phyloP scores from a whole-genome alignment of 2,113 vertebrate genomes.

The Dasyornis broadbenti region DNA sequence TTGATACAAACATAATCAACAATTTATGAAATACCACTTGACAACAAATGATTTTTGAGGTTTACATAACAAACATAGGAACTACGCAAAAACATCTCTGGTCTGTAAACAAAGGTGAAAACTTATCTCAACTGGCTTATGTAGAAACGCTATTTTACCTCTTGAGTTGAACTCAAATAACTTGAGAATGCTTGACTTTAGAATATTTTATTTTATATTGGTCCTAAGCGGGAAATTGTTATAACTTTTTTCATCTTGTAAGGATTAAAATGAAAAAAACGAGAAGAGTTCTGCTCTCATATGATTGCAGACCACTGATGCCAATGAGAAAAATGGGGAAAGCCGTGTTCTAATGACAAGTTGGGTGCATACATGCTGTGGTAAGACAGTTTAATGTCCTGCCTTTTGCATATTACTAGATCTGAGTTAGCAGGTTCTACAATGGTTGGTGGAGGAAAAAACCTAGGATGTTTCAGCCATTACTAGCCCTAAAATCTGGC shows the following conservation, averaged over 20 bases:
- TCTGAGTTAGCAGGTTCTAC: background rate
- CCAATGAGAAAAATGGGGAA: background rate
- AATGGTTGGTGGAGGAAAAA: background rate
- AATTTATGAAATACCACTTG: background rate
- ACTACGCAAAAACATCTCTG: background rate
- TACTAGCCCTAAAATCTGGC: background rate
- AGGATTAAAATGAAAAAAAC: background rate
- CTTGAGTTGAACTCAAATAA: background rate
- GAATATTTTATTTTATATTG: background rate
- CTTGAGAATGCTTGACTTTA: background rate
- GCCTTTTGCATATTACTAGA: background rate
- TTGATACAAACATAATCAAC: background rate
- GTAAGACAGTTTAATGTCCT: background rate
- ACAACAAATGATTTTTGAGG: background rate
- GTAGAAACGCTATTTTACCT: background rate
- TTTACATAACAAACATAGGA: background rate
- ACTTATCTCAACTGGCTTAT: background rate
- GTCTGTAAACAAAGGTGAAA: background rate
- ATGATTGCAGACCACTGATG: background rate
- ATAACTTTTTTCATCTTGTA: background rate
- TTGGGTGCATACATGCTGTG: accelerated
- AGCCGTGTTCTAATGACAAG: background rate
- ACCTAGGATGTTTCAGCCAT: background rate
- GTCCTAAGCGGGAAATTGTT: background rate
- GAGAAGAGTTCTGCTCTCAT: background rate